These are phyloP conservation scores for Lagopus leucura DNA, from an alignment of 2,113 vertebrate genomes.

Conservation along the genomic window DNA sequence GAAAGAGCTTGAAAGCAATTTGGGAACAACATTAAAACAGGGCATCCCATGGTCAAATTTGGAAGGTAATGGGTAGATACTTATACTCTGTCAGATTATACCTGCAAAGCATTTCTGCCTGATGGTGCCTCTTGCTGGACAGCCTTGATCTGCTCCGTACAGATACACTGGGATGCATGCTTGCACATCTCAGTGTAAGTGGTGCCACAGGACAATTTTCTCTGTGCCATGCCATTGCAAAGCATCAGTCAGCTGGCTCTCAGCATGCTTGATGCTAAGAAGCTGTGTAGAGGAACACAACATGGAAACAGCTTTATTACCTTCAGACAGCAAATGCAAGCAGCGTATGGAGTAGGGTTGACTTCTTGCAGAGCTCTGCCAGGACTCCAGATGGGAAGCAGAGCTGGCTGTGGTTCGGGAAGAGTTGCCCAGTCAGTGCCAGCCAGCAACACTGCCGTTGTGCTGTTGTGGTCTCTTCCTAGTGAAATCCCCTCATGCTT, in stretches of 20 bases:
- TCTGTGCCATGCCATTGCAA: rapidly evolving
- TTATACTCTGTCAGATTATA: background rate
- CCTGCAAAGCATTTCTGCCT: background rate
- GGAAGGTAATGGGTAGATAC: background rate
- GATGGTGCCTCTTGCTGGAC: background rate
- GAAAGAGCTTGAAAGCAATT: conserved; percentile 22
- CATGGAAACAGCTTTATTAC: background rate
- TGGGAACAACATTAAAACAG: background rate
- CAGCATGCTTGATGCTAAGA: background rate
- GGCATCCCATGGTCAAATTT: background rate
- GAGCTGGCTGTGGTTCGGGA: conserved; percentile 13
- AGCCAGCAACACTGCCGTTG: background rate
- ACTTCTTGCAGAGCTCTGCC: background rate
- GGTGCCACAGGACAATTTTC: background rate
- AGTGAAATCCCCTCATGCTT: background rate
- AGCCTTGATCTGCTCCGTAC: background rate
- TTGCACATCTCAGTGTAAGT: background rate
- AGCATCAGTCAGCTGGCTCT: background rate
- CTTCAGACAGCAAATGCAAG: background rate
- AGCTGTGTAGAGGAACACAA: background rate
- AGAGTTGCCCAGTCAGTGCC: conserved; percentile 20
- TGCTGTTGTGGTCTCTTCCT: background rate
- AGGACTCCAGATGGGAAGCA: background rate
- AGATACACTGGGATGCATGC: background rate
- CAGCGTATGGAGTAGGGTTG: background rate